Evolutionary conservation across 2,888 invertebrate genomes (phyloP).

Genomic region (Lithophane semibrunnea): DNA sequence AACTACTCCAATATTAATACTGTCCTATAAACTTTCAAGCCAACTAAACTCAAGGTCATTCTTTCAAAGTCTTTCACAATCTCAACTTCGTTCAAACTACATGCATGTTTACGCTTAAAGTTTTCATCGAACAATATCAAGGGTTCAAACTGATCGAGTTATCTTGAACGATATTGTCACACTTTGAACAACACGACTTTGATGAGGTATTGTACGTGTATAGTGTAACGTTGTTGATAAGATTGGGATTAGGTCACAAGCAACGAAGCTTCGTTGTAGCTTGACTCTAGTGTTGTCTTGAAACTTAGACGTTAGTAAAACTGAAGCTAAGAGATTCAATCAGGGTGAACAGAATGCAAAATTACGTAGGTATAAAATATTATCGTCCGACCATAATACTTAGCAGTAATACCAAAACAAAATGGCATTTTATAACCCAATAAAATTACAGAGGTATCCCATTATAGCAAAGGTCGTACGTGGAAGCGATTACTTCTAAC

Average conservation of each 20-base stretch:
- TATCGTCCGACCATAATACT: slow-evolving; percentile 15
- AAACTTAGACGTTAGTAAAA: neutral
- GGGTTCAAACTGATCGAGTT: slow-evolving; percentile 37
- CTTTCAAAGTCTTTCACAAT: slow-evolving; percentile 15
- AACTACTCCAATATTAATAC: neutral
- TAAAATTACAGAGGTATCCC: slow-evolving; percentile 60
- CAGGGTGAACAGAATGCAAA: neutral
- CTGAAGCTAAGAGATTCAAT: too few species aligned
- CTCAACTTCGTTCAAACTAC: slow-evolving; percentile 27
- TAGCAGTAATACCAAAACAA: slow-evolving; percentile 51
- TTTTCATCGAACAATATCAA: slow-evolving; percentile 28
- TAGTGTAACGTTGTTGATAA: slow-evolving; percentile 19
- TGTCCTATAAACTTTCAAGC: neutral
- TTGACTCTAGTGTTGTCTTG: neutral
- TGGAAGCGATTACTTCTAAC: slow-evolving; percentile 62
- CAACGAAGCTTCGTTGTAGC: neutral
- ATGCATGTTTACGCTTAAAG: slow-evolving; percentile 25
- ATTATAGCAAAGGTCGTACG: slow-evolving; percentile 49
- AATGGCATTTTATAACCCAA: slow-evolving; percentile 57
- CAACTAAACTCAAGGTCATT: slow-evolving; percentile 3
- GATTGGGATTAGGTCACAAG: slow-evolving; percentile 8
- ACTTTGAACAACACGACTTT: slow-evolving; percentile 31
- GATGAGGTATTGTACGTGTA: slow-evolving; percentile 28
- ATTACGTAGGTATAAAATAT: neutral
- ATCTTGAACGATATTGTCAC: slow-evolving; percentile 46